Base-by-base conservation (phyloP, 2,797 vertebrate genomes). In the Enteromius trimaculatus region DNA sequence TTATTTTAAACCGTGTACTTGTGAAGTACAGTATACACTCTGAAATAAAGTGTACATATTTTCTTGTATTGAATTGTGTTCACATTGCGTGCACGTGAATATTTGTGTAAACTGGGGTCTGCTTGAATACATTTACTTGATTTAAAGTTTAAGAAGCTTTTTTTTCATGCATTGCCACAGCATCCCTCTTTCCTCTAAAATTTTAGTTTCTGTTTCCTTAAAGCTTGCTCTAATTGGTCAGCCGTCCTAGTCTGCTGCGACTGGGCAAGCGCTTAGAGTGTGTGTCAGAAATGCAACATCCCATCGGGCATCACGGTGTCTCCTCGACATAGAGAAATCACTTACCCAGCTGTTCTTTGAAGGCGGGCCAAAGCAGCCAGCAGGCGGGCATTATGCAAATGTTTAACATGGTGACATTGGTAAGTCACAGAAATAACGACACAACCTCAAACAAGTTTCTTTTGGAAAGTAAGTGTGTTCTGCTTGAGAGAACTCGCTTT, bases 311-410 rank as follows among this genome's bases (percentile, higher is more conserved):
- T 60, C 3, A 2, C 60, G 16, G 14, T 7, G 0, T 49, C 70
- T 49, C 9, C 23, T 72, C 17, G 4, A 29, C 42, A 51, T 51
- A 31, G 44, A 5, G 8, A 72, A 72, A 72, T 72, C 5, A 49
- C 44, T 19, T 71, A 31, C 16, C 16, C 26, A 49, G 29, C 6
- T 72, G 69, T 72, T 72, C 23, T 71, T 49, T 71, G 69, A 71
- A 8, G 44, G 26, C 1, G 8, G 69, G 69, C 69, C 65, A 64
- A 31, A 64, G 60, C 60, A 29, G 60, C 60, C 60, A 64, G 60
- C 60, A 31, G 60, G 26, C 60, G 60, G 60, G 60, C 6, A 68
- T 68, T 68, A 68, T 42, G 65, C 21, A 68, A 68, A 68, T 68
- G 37, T n/a, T 2, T 68, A 42, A 68, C 65, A 68, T 68, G 37